Evolutionary conservation across 2,113 vertebrate species (phyloP).

Genomic region (Cyphomyrus plagiostoma): DNA sequence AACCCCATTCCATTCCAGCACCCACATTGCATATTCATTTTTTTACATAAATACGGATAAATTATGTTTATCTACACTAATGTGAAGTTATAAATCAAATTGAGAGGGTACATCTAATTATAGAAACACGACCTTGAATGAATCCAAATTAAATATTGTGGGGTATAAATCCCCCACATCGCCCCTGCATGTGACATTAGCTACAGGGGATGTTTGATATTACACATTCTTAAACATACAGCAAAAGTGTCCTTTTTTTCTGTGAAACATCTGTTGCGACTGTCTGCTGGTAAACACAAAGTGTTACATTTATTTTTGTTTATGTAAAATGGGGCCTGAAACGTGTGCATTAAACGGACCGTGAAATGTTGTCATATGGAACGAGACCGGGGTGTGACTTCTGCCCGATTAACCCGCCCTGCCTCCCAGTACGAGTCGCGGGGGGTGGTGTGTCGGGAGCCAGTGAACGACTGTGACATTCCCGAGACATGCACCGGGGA

Average conservation of each 20-base stretch:
- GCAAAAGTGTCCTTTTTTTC: background rate
- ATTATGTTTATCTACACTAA: background rate
- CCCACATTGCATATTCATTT: background rate
- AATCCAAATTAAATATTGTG: background rate
- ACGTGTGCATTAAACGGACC: background rate
- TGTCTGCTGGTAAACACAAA: background rate
- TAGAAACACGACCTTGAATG: background rate
- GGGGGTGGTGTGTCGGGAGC: slow-evolving; percentile 77
- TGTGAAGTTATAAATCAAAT: background rate
- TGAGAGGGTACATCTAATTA: background rate
- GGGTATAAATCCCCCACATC: background rate
- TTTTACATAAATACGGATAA: background rate
- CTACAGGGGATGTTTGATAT: background rate
- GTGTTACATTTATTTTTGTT: background rate
- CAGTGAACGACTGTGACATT: slow-evolving; percentile 88
- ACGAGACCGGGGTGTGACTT: background rate
- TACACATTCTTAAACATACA: background rate
- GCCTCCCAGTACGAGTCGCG: slow-evolving; percentile 72
- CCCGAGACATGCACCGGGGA: slow-evolving; percentile 87
- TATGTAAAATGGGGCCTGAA: background rate
- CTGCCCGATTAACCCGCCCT: background rate
- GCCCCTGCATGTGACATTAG: background rate
- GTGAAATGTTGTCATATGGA: background rate
- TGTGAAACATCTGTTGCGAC: background rate
- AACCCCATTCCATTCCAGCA: background rate